Evolutionary conservation across 2,113 vertebrate genomes (phyloP), one percentile per base, ranked within the genome.

Genomic region (Gallinago undulata): DNA sequence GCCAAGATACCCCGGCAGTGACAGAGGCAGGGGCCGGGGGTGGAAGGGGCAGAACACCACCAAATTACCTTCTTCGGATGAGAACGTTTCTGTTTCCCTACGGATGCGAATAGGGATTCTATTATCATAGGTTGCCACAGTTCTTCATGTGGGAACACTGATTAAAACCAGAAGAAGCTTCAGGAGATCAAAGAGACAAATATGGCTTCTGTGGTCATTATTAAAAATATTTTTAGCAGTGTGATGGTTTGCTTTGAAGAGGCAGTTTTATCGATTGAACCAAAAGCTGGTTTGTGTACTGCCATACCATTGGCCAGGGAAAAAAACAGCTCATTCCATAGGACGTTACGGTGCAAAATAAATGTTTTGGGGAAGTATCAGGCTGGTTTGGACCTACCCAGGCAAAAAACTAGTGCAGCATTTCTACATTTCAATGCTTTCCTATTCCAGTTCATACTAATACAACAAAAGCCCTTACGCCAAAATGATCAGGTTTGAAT

Each of bases 201-300:
- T 97, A 98, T 97, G 96, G 97, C 97, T 98, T 98, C 98, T 98
- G 98, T 98, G 97, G 98, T 97, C 97, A 98, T 98, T 98, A 98
- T 98, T 98, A 98, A 98, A 98, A 98, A 98, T 98, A 98, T 98
- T 98, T 98, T 98, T 98, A 98, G 97, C 97, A 98, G 96, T 74
- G 96, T 96, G 93, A 97, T 97, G 97, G 97, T 97, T 97, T 97
- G 96, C 98, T 98, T 98, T 98, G 98, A 98, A 98, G 98, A 97
- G 51, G 94, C 84, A 96, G 96, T 98, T 98, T 97, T 98, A 98
- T 96, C 68, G 89, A 97, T 93, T 82, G 94, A 97, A 97, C 92
- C 96, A 91, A 96, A 95, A 87, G 96, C 94, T 95, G 81, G 97
- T 98, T 98, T 98, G 96, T 97, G 97, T 97, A 96, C 78, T 78